Conservation (phyloP, 2,797 vertebrate species). For the Chrosomus eos region DNA sequence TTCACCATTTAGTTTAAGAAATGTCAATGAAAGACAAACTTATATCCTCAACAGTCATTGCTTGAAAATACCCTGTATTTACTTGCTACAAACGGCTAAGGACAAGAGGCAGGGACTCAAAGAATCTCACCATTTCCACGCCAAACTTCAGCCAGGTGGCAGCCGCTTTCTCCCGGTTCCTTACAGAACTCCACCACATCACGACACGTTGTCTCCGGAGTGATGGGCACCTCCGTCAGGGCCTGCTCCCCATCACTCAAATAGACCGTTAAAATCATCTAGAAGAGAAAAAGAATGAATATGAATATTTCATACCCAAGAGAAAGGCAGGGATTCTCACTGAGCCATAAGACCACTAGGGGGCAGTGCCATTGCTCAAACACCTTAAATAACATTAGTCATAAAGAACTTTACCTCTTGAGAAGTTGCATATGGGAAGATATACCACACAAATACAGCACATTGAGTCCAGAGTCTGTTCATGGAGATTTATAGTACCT, state of each 20-base stretch:
- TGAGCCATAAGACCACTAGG: not conserved
- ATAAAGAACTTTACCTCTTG: not conserved
- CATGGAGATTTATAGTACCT: not conserved
- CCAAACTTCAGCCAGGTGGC: conserved; percentile 98
- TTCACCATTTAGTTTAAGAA: not conserved
- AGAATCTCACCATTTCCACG: conserved; percentile 88
- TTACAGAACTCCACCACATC: conserved; percentile 99
- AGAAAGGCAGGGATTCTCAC: not conserved
- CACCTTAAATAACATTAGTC: not conserved
- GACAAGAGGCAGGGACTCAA: not conserved
- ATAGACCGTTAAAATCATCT: conserved; percentile 99
- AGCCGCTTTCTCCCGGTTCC: conserved; percentile 94
- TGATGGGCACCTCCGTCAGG: conserved; percentile 95
- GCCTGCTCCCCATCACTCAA: conserved; percentile 97
- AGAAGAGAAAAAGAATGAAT: conserved; percentile 27
- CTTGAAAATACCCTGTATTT: not conserved
- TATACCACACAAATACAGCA: not conserved
- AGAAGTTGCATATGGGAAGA: not conserved
- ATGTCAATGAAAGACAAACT: not conserved
- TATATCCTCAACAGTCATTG: not conserved
- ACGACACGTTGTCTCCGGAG: conserved; percentile 94
- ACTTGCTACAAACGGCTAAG: not conserved
- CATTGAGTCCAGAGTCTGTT: not conserved
- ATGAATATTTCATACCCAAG: not conserved
- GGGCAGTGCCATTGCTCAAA: not conserved